Evolutionary conservation across 2,888 invertebrate species (phyloP), one percentile per base, ranked within the genome.

Genomic region (Perizoma affinitatum): DNA sequence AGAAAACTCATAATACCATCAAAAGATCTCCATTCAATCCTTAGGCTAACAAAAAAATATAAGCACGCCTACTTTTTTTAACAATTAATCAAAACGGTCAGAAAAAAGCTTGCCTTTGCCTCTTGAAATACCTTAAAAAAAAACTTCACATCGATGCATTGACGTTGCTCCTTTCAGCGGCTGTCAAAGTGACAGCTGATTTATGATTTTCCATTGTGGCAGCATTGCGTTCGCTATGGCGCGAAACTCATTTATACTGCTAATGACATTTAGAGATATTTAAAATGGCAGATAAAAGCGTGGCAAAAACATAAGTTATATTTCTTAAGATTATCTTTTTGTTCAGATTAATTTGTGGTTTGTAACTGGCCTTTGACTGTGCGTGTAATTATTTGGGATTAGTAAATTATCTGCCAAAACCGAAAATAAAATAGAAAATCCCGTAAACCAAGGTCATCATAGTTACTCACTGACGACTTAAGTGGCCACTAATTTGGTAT

Each of bases 61-160:
- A 78, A 76, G 70, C 73, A 77, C 73, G 72, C 75, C 78, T 78
- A 9, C 50, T 77, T 78, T 80, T 80, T 84, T 85, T 77, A 71
- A 81, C 83, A 84, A 89, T 88, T 87, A 88, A 89, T 88, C 88
- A 88, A 58, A 63, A 38, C 52, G 52, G 82, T 80, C 67, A 65
- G 72, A 74, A 78, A 79, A 82, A 80, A 73, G 78, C 61, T 9
- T 49, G 48, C 53, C 38, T 38, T 48, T 34, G 55, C 63, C 63
- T 67, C 73, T 76, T 72, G 56, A 75, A 79, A 83, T 83, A 83
- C 76, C n/a, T 82, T 82, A 75, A 82, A 86, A 88, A 87, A 82
- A 86, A 88, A 88, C 80, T 87, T 86, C 83, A 89, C 88, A 87
- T 84, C 88, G 84, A 87, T 85, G 89, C 89, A 90, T 88, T 88